phyloP scores from a whole-genome alignment of 2,797 vertebrate genomes.

The Coluber constrictor region DNA sequence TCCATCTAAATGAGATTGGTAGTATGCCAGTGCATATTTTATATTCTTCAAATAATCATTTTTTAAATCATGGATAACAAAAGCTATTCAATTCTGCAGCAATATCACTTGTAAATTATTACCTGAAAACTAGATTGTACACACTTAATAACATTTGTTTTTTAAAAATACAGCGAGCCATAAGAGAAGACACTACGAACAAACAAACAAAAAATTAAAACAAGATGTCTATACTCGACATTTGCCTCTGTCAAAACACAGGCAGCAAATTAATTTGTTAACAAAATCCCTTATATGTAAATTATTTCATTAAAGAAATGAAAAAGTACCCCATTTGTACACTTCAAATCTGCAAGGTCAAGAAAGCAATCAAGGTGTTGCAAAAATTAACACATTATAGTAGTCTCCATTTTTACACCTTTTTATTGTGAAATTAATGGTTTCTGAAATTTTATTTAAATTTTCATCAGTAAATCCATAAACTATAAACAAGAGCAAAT shows the following conservation, averaged over 20 bases:
- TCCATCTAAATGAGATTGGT: background rate
- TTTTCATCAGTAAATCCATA: background rate
- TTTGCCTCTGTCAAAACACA: constrained; percentile 29
- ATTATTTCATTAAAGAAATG: constrained; percentile 5
- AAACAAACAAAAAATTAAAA: background rate
- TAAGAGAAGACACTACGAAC: background rate
- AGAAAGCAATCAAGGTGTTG: background rate
- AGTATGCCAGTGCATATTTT: constrained; percentile 9
- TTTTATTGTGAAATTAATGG: background rate
- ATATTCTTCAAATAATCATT: constrained; percentile 28
- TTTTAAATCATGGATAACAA: constrained; percentile 15
- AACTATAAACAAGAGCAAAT: background rate
- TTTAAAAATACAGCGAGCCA: background rate
- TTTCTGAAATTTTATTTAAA: background rate
- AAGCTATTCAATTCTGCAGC: constrained; percentile 28
- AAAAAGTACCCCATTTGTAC: background rate
- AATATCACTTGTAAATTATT: constrained; percentile 34
- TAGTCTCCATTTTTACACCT: background rate
- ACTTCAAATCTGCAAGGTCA: background rate
- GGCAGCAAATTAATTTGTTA: background rate
- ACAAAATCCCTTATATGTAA: constrained; percentile 4
- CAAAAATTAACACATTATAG: background rate
- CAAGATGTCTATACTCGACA: constrained; percentile 15
- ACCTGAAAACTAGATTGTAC: constrained; percentile 19
- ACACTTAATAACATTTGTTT: constrained; percentile 11